phyloP scores from a whole-genome alignment of 2,113 vertebrate species.

The Planiliza haematocheilus region DNA sequence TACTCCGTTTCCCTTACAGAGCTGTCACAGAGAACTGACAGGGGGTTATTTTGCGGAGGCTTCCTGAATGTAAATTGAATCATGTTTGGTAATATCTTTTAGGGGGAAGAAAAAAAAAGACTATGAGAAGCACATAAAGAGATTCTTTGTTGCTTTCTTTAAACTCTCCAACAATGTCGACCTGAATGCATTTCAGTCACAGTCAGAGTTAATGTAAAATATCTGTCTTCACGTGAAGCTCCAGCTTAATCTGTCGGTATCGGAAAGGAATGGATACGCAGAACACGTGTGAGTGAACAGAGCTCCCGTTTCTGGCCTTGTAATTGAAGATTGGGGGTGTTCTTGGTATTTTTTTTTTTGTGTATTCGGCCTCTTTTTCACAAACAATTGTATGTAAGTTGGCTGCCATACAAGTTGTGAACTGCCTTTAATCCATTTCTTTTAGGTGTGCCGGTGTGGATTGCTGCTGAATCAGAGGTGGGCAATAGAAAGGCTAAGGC shows the following conservation, averaged over 20 bases:
- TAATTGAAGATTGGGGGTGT: slow-evolving; percentile 17
- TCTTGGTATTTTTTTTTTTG: slow-evolving; percentile 10
- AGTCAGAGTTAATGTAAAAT: slow-evolving; percentile 24
- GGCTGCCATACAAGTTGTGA: slow-evolving; percentile 15
- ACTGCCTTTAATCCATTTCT: slow-evolving; percentile 59
- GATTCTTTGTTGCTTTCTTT: slow-evolving; percentile 35
- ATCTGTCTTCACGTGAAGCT: not conserved
- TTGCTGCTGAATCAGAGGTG: slow-evolving; percentile 62
- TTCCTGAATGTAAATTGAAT: slow-evolving; percentile 57
- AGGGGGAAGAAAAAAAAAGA: slow-evolving; percentile 16
- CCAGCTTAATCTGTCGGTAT: slow-evolving; percentile 29
- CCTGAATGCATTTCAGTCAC: slow-evolving; percentile 53
- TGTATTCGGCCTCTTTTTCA: slow-evolving; percentile 5
- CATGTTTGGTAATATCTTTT: slow-evolving; percentile 19
- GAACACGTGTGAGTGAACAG: slow-evolving; percentile 6
- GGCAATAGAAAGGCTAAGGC: slow-evolving; percentile 64
- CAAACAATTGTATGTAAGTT: slow-evolving; percentile 22
- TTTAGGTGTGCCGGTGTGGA: slow-evolving; percentile 39
- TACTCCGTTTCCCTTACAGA: slow-evolving; percentile 42
- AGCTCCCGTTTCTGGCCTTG: not conserved
- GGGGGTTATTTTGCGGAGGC: slow-evolving; percentile 58
- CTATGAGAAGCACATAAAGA: slow-evolving; percentile 44
- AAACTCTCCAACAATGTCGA: slow-evolving; percentile 43
- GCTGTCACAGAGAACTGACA: slow-evolving; percentile 51
- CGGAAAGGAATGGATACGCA: slow-evolving; percentile 25